Conservation (phyloP, 2,113 vertebrate genomes). For the Pomatostomus ruficeps region DNA sequence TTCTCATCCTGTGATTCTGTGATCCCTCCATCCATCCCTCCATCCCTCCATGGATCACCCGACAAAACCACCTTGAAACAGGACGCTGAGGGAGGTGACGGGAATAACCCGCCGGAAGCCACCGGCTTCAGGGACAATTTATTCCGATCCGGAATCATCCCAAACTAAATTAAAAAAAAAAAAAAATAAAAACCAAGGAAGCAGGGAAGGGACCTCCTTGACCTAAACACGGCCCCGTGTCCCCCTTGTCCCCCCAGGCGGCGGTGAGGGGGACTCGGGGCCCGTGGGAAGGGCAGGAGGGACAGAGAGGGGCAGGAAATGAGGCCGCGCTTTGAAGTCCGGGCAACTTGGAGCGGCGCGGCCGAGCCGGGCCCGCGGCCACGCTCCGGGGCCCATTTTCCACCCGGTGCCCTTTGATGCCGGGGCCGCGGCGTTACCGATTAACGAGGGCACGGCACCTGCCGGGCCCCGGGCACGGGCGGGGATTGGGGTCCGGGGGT, state of each 20-base stretch:
- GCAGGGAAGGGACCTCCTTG: rapidly evolving
- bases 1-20: too few relatives aligned
- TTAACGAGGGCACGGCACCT: conserved; percentile 7
- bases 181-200: neutral
- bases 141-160: neutral
- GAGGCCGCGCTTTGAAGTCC: conserved; percentile 35
- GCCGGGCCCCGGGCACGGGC: neutral
- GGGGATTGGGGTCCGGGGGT: neutral
- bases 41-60: neutral
- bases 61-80: neutral
- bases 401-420: conserved; percentile 24
- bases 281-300: neutral
- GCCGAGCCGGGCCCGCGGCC: neutral
- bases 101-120: neutral
- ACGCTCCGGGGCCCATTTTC: neutral
- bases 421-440: neutral
- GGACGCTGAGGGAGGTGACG: neutral
- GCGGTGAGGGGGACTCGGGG: neutral
- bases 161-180: neutral
- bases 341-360: neutral
- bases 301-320: neutral
- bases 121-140: rapidly evolving
- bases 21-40: neutral
- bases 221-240: neutral
- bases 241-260: rapidly evolving